Evolutionary conservation across 2,888 invertebrate species (phyloP), one percentile per base, ranked within the genome.

Genomic region (Heteropelma amictum): DNA sequence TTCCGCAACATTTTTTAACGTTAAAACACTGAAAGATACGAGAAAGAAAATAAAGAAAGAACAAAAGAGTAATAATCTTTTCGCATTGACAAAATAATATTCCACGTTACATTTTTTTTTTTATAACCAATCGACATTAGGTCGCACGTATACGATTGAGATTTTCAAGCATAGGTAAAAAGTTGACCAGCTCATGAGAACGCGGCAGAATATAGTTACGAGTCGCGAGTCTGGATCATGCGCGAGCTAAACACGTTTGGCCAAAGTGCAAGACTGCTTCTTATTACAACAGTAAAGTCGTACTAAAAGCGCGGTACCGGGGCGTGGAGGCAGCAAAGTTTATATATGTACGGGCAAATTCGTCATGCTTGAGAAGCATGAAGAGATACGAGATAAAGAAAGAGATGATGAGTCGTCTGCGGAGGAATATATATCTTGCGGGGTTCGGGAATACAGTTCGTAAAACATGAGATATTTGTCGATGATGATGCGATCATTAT

Each of bases 381-480:
- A 67, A 72, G 68, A 75, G 42, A 72, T 63, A 71, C 21, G 12
- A 74, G 45, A 60, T 51, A 73, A 33, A 17, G 12, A n/a, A 26
- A 56, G 53, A 61, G 35, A 38, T 8, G 47, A 40, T 28, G 14
- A 56, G 12, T 2, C 21, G 17, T 53, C 42, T n/a, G n/a, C 60
- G 35, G 33, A 54, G 38, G 49, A 42, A 30, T 38, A 30, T 12
- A 19, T 14, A 12, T 51, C 30, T 38, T n/a, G 17, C 38, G 19
- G 17, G 54, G 42, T 78, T 64, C 58, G 28, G 65, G 51, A 64
- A 58, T 64, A 75, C 73, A 71, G 70, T 63, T 70, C 77, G 71
- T 79, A 78, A 81, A 81, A 67, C 64, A 74, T 64, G 10, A 58
- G 78, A 60, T 68, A 79, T 81, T 80, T 77, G 70, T 75, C 72